Percentiles rank a stretch among this genome's conserved stretches.
These are phyloP conservation scores for Apostichopus parvimensis DNA, from an alignment of 35 echinoderm and acorn worm species.

Conservation along the genomic window DNA sequence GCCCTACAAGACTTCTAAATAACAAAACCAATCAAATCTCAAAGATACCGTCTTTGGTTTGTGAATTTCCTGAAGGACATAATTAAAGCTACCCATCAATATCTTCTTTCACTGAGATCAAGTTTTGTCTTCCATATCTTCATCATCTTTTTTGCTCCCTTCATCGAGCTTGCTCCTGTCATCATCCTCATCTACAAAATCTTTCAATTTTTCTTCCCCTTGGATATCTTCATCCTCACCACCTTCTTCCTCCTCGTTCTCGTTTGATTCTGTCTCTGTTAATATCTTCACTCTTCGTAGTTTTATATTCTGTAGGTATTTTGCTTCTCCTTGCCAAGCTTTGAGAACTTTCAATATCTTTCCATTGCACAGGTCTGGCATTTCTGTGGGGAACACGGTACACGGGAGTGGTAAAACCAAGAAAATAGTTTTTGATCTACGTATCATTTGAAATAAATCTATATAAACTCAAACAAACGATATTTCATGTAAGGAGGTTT, in stretches of 20 bases:
- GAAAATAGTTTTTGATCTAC: no score
- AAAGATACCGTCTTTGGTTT: neutral
- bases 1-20: no score
- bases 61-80: neutral
- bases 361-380: constrained; percentile 50
- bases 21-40: neutral
- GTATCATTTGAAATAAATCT: no score
- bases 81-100: no score
- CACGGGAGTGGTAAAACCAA: neutral
- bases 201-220: neutral
- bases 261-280: neutral
- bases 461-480: no score
- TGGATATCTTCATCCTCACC: neutral
- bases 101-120: neutral
- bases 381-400: constrained; percentile 5
- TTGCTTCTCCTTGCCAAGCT: constrained; percentile 33
- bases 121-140: neutral
- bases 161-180: neutral
- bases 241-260: neutral
- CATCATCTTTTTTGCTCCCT: neutral
- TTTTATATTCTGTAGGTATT: constrained; percentile 43
- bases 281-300: constrained; percentile 16
- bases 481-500: no score
- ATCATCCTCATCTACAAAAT: neutral
- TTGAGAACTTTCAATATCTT: constrained; percentile 40